These are phyloP conservation scores for Dicrostonyx torquatus DNA, from an alignment of 2,797 vertebrate species.

Conservation along the genomic window DNA sequence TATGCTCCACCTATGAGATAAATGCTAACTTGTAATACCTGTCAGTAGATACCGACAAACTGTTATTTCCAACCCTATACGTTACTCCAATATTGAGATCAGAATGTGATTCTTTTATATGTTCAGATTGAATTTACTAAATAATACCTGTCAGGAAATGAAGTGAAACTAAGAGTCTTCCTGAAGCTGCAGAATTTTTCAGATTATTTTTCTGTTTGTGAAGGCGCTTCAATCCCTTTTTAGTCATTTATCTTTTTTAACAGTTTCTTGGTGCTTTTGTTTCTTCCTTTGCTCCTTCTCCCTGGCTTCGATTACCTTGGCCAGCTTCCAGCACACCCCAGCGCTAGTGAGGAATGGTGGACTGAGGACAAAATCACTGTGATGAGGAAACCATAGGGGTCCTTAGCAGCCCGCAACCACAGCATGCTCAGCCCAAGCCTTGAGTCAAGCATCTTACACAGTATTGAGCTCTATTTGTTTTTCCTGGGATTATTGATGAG, in stretches of 20 bases:
- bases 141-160: constrained; percentile 42
- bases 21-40: constrained; percentile 52
- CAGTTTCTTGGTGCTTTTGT: constrained; percentile 97
- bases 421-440: constrained; percentile 95
- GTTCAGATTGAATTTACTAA: constrained; percentile 43
- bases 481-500: constrained; percentile 32
- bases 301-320: constrained; percentile 97
- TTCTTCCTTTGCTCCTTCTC: constrained; percentile 98
- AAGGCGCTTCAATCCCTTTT: constrained; percentile 92
- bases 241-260: constrained; percentile 95
- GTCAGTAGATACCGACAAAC: constrained; percentile 39
- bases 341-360: constrained; percentile 95
- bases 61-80: constrained; percentile 11
- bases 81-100: constrained; percentile 48
- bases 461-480: constrained; percentile 52
- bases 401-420: constrained; percentile 98
- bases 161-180: constrained; percentile 57
- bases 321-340: constrained; percentile 96
- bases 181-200: constrained; percentile 50
- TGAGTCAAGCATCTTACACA: constrained; percentile 92
- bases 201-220: constrained; percentile 37
- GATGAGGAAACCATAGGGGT: constrained; percentile 96
- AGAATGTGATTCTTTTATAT: constrained; percentile 51
- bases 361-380: constrained; percentile 96
- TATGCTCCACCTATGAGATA: not conserved